Evolutionary conservation across 2,888 invertebrate species (phyloP), one percentile per base, ranked within the genome.

Genomic region (Drosophila mulleri): DNA sequence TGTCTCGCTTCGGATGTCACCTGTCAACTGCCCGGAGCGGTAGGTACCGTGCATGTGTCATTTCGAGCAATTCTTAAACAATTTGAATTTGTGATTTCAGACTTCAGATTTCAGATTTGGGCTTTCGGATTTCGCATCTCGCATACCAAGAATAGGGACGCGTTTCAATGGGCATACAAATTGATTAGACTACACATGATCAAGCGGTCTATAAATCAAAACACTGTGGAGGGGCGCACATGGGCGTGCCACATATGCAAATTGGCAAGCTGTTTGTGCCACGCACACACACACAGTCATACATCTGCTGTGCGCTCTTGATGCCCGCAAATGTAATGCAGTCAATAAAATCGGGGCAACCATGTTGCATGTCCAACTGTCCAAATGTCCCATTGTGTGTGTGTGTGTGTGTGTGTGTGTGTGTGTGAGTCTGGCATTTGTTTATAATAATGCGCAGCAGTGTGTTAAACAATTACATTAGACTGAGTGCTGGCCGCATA

Each of bases 391-490:
- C 29, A 61, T 32, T 67, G 26, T 52, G 16, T 45, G 16, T 45
- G 39, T 50, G 26, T 37, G 45, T 62, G 67, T 54, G 44, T 61
- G 67, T 68, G 26, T 41, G 45, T 62, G 67, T 54, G 44, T 61
- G 67, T 67, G 32, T 32, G 32, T 32, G 32, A 57, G 65, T 23
- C 26, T 67, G 62, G 53, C 71, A 80, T 78, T 84, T 84, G 83
- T 78, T 84, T 84, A 84, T 82, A 82, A 84, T 84, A 84, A 83
- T 83, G 79, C 69, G 65, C 81, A 72, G 80, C 63, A 81, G 85
- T 80, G 83, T 75, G 85, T 85, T 81, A 74, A 85, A 85, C 84
- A 85, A 85, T 88, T 85, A 85, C 75, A 85, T 81, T 79, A 85
- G 88, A 41, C 66, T 42, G 58, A 67, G 63, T 56, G 57, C 71